phyloP scores from a whole-genome alignment of 2,797 vertebrate species.

The Thamnophis elegans region DNA sequence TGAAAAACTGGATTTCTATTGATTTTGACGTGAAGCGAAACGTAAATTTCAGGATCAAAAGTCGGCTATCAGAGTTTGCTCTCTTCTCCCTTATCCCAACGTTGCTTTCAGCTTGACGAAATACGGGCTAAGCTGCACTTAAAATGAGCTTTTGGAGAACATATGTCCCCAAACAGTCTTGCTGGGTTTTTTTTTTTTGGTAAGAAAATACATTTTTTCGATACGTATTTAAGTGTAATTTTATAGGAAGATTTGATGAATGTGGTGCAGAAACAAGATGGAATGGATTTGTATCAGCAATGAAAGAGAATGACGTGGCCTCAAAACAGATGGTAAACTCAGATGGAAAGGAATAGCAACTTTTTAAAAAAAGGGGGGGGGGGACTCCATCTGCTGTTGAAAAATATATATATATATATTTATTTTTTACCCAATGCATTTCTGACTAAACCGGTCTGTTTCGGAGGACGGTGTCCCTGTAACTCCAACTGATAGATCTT shows the following conservation, averaged over 20 bases:
- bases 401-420: neutral
- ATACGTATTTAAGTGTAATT: neutral
- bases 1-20: neutral
- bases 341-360: neutral
- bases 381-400: neutral
- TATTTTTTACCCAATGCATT: neutral
- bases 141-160: neutral
- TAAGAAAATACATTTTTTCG: neutral
- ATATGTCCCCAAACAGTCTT: neutral
- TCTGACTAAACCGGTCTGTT: neutral
- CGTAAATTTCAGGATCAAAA: neutral
- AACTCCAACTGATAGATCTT: neutral
- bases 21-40: neutral
- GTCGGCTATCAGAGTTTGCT: neutral
- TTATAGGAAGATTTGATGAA: neutral
- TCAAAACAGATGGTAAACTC: neutral
- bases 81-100: neutral
- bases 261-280: neutral
- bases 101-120: neutral
- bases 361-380: neutral
- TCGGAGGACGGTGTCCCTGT: neutral
- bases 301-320: neutral
- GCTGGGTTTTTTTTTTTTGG: too few relatives aligned
- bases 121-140: neutral
- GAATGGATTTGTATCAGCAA: neutral